Base-by-base conservation (phyloP, 2,797 vertebrate genomes). In the Bovichtus diacanthus region DNA sequence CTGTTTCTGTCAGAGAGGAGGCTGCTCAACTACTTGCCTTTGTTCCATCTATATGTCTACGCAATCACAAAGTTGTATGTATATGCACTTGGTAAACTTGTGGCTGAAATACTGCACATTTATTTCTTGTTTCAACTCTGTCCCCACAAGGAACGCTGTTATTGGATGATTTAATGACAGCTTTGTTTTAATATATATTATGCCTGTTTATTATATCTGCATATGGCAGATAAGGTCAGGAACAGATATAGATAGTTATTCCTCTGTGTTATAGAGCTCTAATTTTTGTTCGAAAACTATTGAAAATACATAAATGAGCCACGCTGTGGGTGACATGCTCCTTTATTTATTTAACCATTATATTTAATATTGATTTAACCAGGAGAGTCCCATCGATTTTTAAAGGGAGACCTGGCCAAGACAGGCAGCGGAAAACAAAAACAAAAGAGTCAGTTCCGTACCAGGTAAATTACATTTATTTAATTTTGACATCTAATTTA, bases 1-100 rank as follows among this genome's bases (percentile, higher is more conserved):
- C 89, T 92, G 88, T 90, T 86, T 90, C 76, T 81, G 85, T 70
- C 82, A 55, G 72, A 69, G 63, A 64, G 5, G 36, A 74, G 56
- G 76, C 76, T 50, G 87, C 85, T 87, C 83, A 43, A 8, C 65
- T 78, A 29, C 73, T 79, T 43, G 70, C 71, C 82, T 79, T 53
- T 85, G 49, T 70, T 86, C 77, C 74, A 34, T 68, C 78, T 70
- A 36, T 62, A 25, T 46, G 59, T 79, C 66, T 34, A 10, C 75
- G 83, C 61, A 19, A 25, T 66, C 76, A 68, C 79, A 68, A 56
- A 79, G 63, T 61, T 76, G 12, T 7, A 25, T 59, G 43, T 74
- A 7, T 46, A 61, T 65, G 59, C 36, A 25, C 75, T 78, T 51
- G 19, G 41, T 46, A 67, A 80, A 72, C 59, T 49, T 85, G 53